Evolutionary conservation across 2,113 vertebrate genomes (phyloP), one percentile per base, ranked within the genome.

Genomic region (Vulpes ferrilata): DNA sequence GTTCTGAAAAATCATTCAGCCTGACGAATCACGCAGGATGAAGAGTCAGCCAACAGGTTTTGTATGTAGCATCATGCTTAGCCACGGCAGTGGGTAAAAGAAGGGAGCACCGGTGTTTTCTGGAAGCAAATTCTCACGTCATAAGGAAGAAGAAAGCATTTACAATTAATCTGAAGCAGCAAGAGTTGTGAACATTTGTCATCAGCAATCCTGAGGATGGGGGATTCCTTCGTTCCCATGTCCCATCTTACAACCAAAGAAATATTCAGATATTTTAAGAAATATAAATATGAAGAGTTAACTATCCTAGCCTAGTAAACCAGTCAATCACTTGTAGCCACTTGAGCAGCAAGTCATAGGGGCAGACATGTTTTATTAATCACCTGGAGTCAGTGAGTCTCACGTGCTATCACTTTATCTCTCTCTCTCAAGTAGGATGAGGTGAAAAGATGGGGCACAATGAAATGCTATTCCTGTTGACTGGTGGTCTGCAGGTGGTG

Each of bases 401-500:
- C 22, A 84, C 27, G 13, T 35, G 22, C n/a, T 55, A 11, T 86
- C 32, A 30, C 43, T 81, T 76, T 43, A 5, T 64, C 32, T 69
- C 48, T 78, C 62, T 27, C 27, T 95, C n/a, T 78, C 67, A 71
- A 62, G 15, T 43, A 57, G 69, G 62, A 53, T 3, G 20, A 35
- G 53, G 11, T 85, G 69, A 67, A 88, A 88, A 59, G 57, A 20
- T 67, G 19, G 12, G 80, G 80, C 23, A 9, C 4, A 8, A 15
- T 11, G 25, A 35, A 43, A 11, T 60, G 15, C 62, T 51, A 0
- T 62, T 64, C 79, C 23, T 11, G 0, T 23, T 25, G 55, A 35
- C 5, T 0, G 22, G 25, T 55, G 20, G 65, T 30, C 4, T 0
- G 0, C 32, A 13, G 83, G 25, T 27, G 2, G 48, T 4, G 19